These are phyloP conservation scores for Zosterops hypoxanthus DNA, from an alignment of 2,113 vertebrate species.

Conservation along the genomic window DNA sequence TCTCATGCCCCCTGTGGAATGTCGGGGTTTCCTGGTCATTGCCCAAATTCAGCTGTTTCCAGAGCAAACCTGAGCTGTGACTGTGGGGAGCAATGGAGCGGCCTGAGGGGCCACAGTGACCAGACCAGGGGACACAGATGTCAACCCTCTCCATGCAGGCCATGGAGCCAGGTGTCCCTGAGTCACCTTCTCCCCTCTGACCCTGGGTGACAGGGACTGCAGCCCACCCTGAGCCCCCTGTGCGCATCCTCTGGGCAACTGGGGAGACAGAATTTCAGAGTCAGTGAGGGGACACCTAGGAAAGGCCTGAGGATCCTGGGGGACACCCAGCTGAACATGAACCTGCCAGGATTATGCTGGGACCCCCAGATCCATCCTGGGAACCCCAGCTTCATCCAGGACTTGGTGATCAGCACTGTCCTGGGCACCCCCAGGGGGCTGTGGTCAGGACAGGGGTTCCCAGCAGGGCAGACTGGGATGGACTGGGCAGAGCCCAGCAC, in stretches of 20 bases:
- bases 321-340: not conserved
- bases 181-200: not conserved
- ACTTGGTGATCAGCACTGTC: fast-evolving
- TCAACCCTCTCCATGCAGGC: not conserved
- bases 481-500: not conserved
- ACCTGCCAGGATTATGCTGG: not conserved
- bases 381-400: not conserved
- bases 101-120: not conserved
- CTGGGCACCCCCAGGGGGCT: not conserved
- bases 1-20: fast-evolving
- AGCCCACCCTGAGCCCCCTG: not conserved
- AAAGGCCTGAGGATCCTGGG: not conserved
- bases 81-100: fast-evolving
- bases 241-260: fast-evolving
- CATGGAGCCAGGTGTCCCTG: not conserved
- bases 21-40: not conserved
- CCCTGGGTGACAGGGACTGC: not conserved
- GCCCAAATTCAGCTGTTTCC: not conserved
- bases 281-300: not conserved
- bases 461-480: not conserved
- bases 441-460: not conserved
- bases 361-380: not conserved
- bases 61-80: not conserved
- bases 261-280: fast-evolving
- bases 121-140: not conserved